phyloP scores from a whole-genome alignment of 2,113 vertebrate genomes.

The Rhombomys opimus region DNA sequence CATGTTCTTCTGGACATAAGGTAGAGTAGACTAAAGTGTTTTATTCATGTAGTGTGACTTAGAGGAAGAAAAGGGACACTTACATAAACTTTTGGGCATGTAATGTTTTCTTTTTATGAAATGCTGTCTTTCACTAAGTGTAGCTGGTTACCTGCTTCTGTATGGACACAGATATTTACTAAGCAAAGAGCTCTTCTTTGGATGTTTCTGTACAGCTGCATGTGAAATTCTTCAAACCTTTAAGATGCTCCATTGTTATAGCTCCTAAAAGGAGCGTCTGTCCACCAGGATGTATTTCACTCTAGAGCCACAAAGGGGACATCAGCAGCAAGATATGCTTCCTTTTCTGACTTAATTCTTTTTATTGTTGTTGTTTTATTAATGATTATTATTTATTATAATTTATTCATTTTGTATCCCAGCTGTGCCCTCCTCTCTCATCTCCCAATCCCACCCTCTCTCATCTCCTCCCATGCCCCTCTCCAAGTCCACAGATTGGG shows the following conservation, averaged over 20 bases:
- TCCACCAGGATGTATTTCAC: background rate
- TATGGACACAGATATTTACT: background rate
- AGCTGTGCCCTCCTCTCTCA: too few relatives aligned
- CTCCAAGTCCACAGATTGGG: too few relatives aligned
- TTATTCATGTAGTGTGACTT: constrained; percentile 26
- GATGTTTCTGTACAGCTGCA: background rate
- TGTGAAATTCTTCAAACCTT: background rate
- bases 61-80: background rate
- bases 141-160: background rate
- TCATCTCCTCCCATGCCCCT: too few relatives aligned
- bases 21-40: background rate
- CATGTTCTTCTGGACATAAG: too few relatives aligned
- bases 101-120: constrained; percentile 28
- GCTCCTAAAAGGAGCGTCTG: background rate
- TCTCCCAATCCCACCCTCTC: too few relatives aligned
- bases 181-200: background rate
- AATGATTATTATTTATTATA: too few relatives aligned
- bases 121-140: constrained; percentile 17
- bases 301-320: background rate
- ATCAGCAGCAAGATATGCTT: background rate
- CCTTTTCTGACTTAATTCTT: background rate
- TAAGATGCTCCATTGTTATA: background rate
- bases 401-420: too few relatives aligned
- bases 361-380: too few relatives aligned
- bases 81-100: background rate